Percentiles rank a stretch among this genome's conserved stretches.
Evolutionary conservation across 2,888 invertebrate species (phyloP).

Genomic region (Andrena marginata): DNA sequence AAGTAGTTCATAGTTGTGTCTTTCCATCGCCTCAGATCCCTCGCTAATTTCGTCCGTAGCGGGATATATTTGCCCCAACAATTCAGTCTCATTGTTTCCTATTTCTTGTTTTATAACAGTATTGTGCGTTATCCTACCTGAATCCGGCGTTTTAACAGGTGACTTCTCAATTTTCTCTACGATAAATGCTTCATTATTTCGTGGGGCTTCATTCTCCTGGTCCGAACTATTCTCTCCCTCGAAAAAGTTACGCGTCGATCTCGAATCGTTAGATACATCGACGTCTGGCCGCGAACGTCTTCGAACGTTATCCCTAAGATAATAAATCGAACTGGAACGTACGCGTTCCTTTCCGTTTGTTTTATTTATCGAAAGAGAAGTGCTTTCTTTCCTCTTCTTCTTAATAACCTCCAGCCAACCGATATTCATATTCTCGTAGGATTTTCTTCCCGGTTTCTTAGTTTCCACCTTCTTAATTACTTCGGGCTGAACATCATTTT

Average conservation of each 20-base stretch:
- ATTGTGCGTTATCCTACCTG: not conserved
- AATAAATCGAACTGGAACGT: not conserved
- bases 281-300: not conserved
- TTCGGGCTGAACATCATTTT: not conserved
- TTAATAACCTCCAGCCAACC: constrained; percentile 29
- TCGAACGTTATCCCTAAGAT: not conserved
- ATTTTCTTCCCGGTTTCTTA: not conserved
- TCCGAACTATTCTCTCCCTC: not conserved
- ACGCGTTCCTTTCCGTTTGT: not conserved
- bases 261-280: not conserved
- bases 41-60: not conserved
- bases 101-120: not conserved
- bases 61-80: not conserved
- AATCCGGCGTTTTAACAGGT: not conserved
- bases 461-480: not conserved
- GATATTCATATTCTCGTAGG: not conserved
- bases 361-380: no score
- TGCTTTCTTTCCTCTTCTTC: not conserved
- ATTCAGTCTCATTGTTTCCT: not conserved
- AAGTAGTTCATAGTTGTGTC: not conserved
- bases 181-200: not conserved
- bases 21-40: not conserved
- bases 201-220: not conserved
- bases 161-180: not conserved
- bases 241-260: not conserved